Evolutionary conservation across 2,797 vertebrate species (phyloP), one percentile per base, ranked within the genome.

Genomic region (Xenops minutus): DNA sequence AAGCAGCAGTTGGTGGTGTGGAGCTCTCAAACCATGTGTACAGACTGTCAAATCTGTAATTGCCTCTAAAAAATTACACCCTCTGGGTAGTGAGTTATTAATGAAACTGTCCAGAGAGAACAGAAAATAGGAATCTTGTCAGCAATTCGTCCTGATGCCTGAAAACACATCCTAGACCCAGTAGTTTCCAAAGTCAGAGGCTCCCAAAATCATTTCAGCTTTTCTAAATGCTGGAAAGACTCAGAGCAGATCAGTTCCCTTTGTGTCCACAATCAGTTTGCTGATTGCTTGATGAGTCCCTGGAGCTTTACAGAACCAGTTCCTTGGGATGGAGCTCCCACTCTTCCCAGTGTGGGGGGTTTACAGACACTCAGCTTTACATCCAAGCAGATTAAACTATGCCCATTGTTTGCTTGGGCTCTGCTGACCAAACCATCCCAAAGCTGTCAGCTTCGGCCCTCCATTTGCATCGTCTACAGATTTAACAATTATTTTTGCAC

Each of bases 31-130:
- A 7, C 54, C 54, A 30, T 23, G 39, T 51, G 24, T 44, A 54
- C 27, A 12, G 10, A 19, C 41, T 73, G 46, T 54, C 66, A 7
- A 44, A 49, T 61, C 88, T 80, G 48, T n/a, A 79, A 64, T 75
- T 84, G 94, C 73, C 85, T 66, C 93, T 52, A 39, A 36, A 96
- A 56, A 81, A 72, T 36, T 85, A 54, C 74, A 92, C 63, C 86
- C 43, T 66, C 72, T 64, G 82, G 49, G 93, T 82, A 72, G 41
- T 3, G 66, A 89, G 59, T 59, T 81, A 56, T 54, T 51, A 54
- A 39, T 48, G 80, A 48, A 56, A 37, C 32, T 44, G 55, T 9
- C 76, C 14, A 55, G 39, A 43, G 68, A 68, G 24, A 73, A 63
- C 27, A 75, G 30, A 48, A 56, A 81, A 39, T 6, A n/a, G 55